Evolutionary conservation across 1,140 invertebrate species (phyloP).

Genomic region (Philaenus spumarius): DNA sequence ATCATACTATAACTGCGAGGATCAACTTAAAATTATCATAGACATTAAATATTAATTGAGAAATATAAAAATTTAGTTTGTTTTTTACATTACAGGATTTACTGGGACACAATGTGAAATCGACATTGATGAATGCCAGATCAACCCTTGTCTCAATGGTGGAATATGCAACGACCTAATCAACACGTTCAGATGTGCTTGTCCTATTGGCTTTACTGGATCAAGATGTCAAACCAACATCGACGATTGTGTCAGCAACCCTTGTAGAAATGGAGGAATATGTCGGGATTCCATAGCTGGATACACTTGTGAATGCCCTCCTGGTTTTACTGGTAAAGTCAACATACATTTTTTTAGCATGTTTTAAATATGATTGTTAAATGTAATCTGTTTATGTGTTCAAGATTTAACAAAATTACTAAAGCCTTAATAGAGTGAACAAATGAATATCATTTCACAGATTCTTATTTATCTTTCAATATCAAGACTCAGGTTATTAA

Average conservation of each 20-base stretch:
- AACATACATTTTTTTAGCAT: constrained; percentile 5
- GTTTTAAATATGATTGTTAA: too few species aligned
- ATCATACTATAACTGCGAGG: too few species aligned
- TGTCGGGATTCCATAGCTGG: constrained; percentile 82
- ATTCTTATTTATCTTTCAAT: too few species aligned
- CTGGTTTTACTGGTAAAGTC: constrained; percentile 70
- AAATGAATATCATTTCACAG: too few species aligned
- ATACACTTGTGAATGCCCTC: constrained; percentile 76
- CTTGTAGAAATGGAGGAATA: constrained; percentile 77
- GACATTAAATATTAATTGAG: too few species aligned
- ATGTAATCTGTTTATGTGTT: too few species aligned
- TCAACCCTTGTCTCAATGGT: constrained; percentile 80
- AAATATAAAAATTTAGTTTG: too few species aligned
- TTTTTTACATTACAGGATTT: constrained; percentile 61
- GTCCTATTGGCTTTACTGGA: constrained; percentile 78
- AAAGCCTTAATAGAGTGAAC: too few species aligned
- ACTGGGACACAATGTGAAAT: constrained; percentile 87
- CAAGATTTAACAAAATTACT: too few species aligned
- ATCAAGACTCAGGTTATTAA: too few species aligned
- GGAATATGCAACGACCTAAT: constrained; percentile 80
- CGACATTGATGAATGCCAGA: constrained; percentile 85
- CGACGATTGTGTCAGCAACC: constrained; percentile 79
- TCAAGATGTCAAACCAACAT: constrained; percentile 82
- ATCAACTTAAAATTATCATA: too few species aligned
- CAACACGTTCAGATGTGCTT: constrained; percentile 79